Percentiles rank a stretch among this genome's conserved stretches.
phyloP scores from a whole-genome alignment of 2,888 invertebrate genomes.

The Nasonovia ribisnigri region DNA sequence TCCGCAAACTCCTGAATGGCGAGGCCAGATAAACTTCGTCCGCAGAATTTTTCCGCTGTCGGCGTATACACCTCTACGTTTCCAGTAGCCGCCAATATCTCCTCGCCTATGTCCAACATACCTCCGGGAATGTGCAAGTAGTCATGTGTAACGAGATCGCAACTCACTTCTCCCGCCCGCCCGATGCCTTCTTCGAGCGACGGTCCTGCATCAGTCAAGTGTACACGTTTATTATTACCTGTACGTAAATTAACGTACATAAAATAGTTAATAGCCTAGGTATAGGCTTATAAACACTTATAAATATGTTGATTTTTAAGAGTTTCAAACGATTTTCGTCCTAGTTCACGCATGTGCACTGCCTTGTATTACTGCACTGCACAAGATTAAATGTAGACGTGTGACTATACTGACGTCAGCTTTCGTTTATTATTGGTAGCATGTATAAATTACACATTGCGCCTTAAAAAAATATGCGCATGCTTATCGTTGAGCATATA shows the following conservation, averaged over 20 bases:
- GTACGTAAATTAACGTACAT: not conserved
- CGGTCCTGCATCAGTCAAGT: conserved; percentile 7
- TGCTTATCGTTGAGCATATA: no score
- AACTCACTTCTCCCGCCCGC: conserved; percentile 64
- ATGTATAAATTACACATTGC: no score
- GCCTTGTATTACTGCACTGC: no score
- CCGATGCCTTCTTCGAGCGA: conserved; percentile 64
- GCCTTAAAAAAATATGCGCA: no score
- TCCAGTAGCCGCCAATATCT: conserved; percentile 49
- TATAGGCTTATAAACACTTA: not conserved
- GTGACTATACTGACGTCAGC: no score
- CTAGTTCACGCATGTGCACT: no score
- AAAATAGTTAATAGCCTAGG: no score
- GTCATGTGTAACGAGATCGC: conserved; percentile 65
- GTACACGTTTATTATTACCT: not conserved
- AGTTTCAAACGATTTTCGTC: not conserved
- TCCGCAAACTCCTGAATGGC: conserved; percentile 65
- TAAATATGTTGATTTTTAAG: not conserved
- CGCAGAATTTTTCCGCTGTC: conserved; percentile 66
- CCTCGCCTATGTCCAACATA: conserved; percentile 64
- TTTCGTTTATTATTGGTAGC: no score
- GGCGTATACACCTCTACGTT: conserved; percentile 58
- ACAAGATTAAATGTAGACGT: no score
- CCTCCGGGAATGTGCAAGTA: conserved; percentile 65
- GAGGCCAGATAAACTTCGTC: conserved; percentile 64